Evolutionary conservation across 2,888 invertebrate genomes (phyloP).

Genomic region (Reticulitermes lucifugus): DNA sequence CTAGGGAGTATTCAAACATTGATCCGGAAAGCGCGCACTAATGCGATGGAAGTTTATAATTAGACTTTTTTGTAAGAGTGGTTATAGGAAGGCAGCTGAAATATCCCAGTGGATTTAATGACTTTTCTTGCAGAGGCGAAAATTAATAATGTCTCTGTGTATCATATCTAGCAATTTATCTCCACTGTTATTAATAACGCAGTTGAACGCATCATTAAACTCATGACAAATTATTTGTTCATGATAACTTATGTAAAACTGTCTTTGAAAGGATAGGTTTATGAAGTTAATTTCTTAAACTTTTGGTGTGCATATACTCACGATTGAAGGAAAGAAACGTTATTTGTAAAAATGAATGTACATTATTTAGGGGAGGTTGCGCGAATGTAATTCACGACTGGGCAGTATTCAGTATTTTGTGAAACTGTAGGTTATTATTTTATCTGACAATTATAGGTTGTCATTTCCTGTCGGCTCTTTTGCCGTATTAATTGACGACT

Average conservation of each 20-base stretch:
- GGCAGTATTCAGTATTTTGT: too few relatives aligned
- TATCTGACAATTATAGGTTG: too few relatives aligned
- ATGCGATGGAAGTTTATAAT: not conserved
- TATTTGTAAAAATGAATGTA: too few relatives aligned
- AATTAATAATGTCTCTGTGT: not conserved
- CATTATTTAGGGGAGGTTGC: too few relatives aligned
- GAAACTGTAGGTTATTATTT: too few relatives aligned
- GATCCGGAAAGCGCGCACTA: not conserved
- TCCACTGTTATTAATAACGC: not conserved
- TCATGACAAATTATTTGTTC: conserved; percentile 16
- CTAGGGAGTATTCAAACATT: not conserved
- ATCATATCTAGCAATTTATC: conserved; percentile 6
- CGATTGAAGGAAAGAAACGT: too few relatives aligned
- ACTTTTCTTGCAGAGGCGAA: not conserved
- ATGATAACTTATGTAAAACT: not conserved
- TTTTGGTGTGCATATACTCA: too few relatives aligned
- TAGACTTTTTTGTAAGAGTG: not conserved
- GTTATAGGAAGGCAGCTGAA: not conserved
- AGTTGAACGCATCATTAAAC: conserved; percentile 3
- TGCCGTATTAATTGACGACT: too few relatives aligned
- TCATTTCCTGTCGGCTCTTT: too few relatives aligned
- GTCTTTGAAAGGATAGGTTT: too few relatives aligned
- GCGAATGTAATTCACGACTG: too few relatives aligned
- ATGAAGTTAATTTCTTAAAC: too few relatives aligned
- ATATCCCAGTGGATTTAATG: not conserved